These are phyloP conservation scores for Chloroceryle aenea DNA, from an alignment of 2,113 vertebrate species.

Conservation along the genomic window DNA sequence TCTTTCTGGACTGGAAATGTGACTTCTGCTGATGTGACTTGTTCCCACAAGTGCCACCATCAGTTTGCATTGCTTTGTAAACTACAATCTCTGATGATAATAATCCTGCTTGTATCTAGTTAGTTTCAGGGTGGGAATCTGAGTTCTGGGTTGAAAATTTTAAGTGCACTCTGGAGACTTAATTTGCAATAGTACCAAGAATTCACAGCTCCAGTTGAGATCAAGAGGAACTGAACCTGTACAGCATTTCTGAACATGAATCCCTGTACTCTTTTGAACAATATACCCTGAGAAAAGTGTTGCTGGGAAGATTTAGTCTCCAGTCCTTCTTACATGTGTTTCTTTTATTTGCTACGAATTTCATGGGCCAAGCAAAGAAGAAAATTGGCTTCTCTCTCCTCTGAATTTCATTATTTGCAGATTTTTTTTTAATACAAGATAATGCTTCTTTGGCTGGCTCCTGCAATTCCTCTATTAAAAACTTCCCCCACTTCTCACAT, in stretches of 20 bases:
- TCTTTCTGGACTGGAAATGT: not conserved
- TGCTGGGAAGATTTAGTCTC: constrained; percentile 30
- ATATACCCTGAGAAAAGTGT: not conserved
- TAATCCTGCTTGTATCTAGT: not conserved
- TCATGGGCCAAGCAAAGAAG: constrained; percentile 34
- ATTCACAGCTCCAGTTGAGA: not conserved
- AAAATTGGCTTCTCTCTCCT: constrained; percentile 48
- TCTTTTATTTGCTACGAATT: constrained; percentile 53
- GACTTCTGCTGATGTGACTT: not conserved
- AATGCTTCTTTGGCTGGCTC: constrained; percentile 59
- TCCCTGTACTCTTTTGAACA: not conserved
- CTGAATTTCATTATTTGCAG: constrained; percentile 70
- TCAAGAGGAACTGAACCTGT: not conserved
- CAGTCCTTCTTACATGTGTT: not conserved
- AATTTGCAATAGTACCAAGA: not conserved
- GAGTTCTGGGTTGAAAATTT: not conserved
- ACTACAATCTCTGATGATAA: not conserved
- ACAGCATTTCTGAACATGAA: not conserved
- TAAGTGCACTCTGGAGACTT: not conserved
- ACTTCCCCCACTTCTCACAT: constrained; percentile 60
- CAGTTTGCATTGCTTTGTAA: not conserved
- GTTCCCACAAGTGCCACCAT: not conserved
- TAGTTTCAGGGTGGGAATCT: not conserved
- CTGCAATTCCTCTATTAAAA: constrained; percentile 65
- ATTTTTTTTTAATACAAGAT: constrained; percentile 68